phyloP scores from a whole-genome alignment of 2,113 vertebrate species.

The Perccottus glenii region DNA sequence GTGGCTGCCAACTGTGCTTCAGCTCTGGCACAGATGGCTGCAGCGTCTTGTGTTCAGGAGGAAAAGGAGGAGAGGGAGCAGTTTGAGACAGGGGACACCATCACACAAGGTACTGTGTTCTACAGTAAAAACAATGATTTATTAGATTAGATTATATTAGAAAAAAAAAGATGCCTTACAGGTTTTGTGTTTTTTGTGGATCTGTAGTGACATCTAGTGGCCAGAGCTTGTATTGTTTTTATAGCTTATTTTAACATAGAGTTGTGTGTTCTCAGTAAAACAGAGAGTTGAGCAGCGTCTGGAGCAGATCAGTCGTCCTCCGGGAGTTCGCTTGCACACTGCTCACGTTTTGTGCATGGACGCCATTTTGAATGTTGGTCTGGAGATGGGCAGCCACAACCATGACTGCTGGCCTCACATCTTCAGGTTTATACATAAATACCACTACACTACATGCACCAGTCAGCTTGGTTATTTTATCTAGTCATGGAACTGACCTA shows the following conservation, averaged over 20 bases:
- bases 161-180: too few relatives aligned
- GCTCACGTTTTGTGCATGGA: slow-evolving; percentile 75
- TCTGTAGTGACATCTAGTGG: slow-evolving; percentile 16
- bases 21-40: slow-evolving; percentile 97
- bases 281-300: slow-evolving; percentile 65
- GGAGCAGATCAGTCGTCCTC: slow-evolving; percentile 64
- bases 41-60: slow-evolving; percentile 96
- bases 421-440: slow-evolving; percentile 67
- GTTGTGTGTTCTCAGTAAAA: slow-evolving; percentile 53
- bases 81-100: slow-evolving; percentile 85
- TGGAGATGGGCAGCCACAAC: slow-evolving; percentile 77
- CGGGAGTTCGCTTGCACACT: slow-evolving; percentile 65
- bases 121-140: not conserved
- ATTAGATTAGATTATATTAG: not conserved
- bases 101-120: slow-evolving; percentile 86
- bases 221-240: not conserved
- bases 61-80: slow-evolving; percentile 91
- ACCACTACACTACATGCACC: not conserved
- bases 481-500: too few relatives aligned
- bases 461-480: too few relatives aligned
- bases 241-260: not conserved
- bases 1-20: slow-evolving; percentile 97
- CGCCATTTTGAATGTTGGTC: slow-evolving; percentile 70
- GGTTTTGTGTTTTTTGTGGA: too few relatives aligned
- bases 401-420: slow-evolving; percentile 72